Percentiles rank a stretch among this genome's conserved stretches.
phyloP scores from a whole-genome alignment of 2,888 invertebrate species.

The Cyrtodaria siliqua region DNA sequence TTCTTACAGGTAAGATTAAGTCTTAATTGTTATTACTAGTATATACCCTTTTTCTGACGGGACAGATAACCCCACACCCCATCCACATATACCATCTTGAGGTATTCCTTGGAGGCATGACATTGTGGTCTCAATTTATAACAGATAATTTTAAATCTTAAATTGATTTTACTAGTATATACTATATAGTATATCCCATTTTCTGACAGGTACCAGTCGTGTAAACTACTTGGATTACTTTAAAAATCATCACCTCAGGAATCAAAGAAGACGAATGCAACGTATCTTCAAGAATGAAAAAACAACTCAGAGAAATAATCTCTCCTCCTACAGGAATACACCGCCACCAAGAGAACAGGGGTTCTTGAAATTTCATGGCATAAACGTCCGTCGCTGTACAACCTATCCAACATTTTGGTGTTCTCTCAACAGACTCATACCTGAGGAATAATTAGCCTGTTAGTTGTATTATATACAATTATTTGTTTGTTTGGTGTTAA shows the following conservation, averaged over 20 bases:
- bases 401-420: conserved; percentile 48
- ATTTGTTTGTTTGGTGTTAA: no score
- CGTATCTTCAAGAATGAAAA: conserved; percentile 45
- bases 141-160: no score
- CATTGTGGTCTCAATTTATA: no score
- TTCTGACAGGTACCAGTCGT: conserved; percentile 17
- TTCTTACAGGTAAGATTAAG: no score
- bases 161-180: no score
- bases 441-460: no score
- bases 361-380: conserved; percentile 33
- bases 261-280: conserved; percentile 40
- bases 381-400: conserved; percentile 46
- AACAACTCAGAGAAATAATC: conserved; percentile 9
- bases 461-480: no score
- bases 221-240: conserved; percentile 49
- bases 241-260: conserved; percentile 25
- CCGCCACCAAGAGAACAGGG: conserved; percentile 24
- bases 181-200: background rate
- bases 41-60: no score
- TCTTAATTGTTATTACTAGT: no score
- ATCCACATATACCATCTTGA: no score
- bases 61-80: no score
- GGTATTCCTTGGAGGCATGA: no score
- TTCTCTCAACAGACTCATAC: conserved; percentile 40
- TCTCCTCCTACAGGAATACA: conserved; percentile 21